Evolutionary conservation across 2,113 vertebrate genomes (phyloP).

Genomic region (Rhinopomastus cyanomelas): DNA sequence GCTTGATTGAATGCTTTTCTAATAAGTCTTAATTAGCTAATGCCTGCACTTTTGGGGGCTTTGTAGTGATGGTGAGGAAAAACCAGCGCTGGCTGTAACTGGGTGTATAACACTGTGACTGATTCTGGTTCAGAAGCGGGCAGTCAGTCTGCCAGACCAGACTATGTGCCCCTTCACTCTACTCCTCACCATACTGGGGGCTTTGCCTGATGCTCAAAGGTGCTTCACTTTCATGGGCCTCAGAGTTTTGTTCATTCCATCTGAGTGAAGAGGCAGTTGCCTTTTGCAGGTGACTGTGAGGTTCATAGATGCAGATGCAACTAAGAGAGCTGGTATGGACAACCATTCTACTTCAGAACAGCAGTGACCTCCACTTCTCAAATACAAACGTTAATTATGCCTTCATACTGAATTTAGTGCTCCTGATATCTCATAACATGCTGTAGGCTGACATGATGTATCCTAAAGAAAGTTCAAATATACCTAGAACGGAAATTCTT

Average conservation of each 20-base stretch:
- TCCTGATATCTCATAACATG: background rate
- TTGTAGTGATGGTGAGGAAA: background rate
- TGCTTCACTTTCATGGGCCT: background rate
- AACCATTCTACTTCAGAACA: background rate
- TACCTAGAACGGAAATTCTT: slow-evolving; percentile 40
- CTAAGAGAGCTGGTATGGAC: background rate
- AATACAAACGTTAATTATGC: background rate
- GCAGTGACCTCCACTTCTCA: background rate
- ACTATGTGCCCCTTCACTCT: background rate
- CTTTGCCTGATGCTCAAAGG: background rate
- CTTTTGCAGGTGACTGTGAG: background rate
- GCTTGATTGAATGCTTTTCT: background rate
- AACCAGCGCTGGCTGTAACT: background rate
- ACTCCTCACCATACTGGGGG: background rate
- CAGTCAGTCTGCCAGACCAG: background rate
- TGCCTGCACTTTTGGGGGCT: background rate
- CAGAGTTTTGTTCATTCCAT: background rate
- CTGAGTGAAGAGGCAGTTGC: background rate
- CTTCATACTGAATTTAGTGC: background rate
- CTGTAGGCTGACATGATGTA: background rate
- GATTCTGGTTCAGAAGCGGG: background rate
- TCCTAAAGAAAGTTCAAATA: slow-evolving; percentile 11
- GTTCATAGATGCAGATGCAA: background rate
- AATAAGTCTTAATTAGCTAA: background rate
- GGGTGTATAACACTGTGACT: background rate